Base-by-base conservation (phyloP, 2,888 invertebrate species). In the Chironomus riparius region DNA sequence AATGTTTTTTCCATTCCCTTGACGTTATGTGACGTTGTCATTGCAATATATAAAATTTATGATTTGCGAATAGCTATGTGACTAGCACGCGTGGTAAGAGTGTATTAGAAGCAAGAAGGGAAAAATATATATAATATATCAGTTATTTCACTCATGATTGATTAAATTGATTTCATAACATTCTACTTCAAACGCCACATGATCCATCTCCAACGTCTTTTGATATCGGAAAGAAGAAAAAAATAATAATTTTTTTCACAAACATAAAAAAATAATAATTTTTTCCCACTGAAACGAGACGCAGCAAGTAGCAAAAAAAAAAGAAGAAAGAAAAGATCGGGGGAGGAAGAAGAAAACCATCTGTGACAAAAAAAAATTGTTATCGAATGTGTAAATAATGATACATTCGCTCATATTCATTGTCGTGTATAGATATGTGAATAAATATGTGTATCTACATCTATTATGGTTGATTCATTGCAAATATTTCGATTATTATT, bases 81-180 rank as follows among this genome's bases (percentile, higher is more conserved):
- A 38, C 38, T 38, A 38, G 38, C 38, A 38, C 38, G 38, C 7
- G 56, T 56, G 18, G 18, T 4, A 56, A 56, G 15, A 56, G 56
- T 56, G 15, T 56, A 18, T 7, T 7, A 56, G 15, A 56, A 18
- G 56, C 15, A 56, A 10, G 56, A 56, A 15, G 13, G 15, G 18
- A 56, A 18, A 15, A 18, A 56, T 18, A 56, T 56, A 56, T 56
- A 38, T 38, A 10, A 38, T 10, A 38, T 10, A n/a, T n/a, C 56
- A 18, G 56, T 38, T 38, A 38, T 38, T 38, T 38, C 38, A 38
- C 38, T 38, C 38, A 38, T 70, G 70, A 70, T 70, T 70, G 70
- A 70, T 70, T 70, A 70, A 70, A 70, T 70, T 70, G 70, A 70
- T 70, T 48, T 70, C 48, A 38, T 47, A 56, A 56, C 56, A 56